Evolutionary conservation across 2,113 vertebrate species (phyloP), one percentile per base, ranked within the genome.

Genomic region (Microcebus jonahi): DNA sequence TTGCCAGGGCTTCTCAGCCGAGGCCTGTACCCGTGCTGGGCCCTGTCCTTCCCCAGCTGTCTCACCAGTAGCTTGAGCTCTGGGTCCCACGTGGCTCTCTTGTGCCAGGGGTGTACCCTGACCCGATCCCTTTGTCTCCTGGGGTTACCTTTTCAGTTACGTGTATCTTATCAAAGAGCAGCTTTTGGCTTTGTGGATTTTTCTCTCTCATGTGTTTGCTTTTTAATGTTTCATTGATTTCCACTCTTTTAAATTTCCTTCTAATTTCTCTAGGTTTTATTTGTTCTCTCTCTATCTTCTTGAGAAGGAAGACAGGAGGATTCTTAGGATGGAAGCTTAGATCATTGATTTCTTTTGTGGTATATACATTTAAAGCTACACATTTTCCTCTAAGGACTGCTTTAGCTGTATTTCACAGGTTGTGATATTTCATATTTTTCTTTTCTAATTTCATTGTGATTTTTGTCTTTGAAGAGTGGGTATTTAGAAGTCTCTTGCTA

Each of bases 191-290:
- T 59, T 88, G 45, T 53, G 45, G 68, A 18, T 45, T 86, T 95
- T 81, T 80, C 42, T 76, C 31, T 13, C 29, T 76, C 71, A 8
- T 8, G 0, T 31, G 9, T 59, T 59, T 95, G 83, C 39, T 82
- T 90, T 85, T 77, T 88, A 57, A 57, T 57, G 73, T 88, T 92
- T 88, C 31, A 81, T 59, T 81, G 45, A 84, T 79, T 90, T 92
- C 34, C 53, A 4, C 42, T 83, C 31, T 84, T 80, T 42, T 53
- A 65, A 55, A 36, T 59, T 36, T 75, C 42, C 63, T 81, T 73
- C 36, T 85, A 61, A 50, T 86, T 63, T 61, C 14, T 80, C 53
- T 53, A 70, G 31, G 2, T 93, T 79, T 67, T 53, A 59, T 21
- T 39, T 39, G 39, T 45, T 94, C 39, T 88, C 89, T 63, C 61